Base-by-base conservation (phyloP, 2,797 vertebrate genomes). In the Anguilla marmorata region DNA sequence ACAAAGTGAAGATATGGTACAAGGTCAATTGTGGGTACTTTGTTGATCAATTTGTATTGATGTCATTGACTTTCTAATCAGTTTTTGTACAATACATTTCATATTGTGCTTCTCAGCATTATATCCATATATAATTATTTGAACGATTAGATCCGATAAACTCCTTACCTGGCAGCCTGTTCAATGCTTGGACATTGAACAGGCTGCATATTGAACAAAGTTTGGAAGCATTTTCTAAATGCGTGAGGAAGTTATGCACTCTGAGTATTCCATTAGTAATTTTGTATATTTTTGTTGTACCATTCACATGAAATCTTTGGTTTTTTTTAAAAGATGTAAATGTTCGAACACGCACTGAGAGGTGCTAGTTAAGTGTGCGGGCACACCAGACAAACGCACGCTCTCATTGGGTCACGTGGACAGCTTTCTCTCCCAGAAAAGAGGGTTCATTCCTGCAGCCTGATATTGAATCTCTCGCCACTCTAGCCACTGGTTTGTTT, bases 371-470 rank as follows among this genome's bases (percentile, higher is more conserved):
- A 84, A 69, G 90, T 91, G 89, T 91, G 89, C 84, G 89, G 92
- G 9, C 69, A 37, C 14, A 16, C 2, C 16, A 19, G 72, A 41
- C 30, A 74, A 24, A 48, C 19, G 27, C 41, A 56, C 8, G 8
- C 12, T 85, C 19, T 16, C 27, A 69, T 84, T 56, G 3, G 66
- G 4, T 56, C 3, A 37, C 52, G 50, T 89, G 66, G 63, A 54
- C n/a, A 45, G 66, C 50, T 7, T 91, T 95, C 94, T 95, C 94
- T 93, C 91, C 94, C 96, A 95, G 96, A 96, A 94, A 93, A 88
- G 90, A 96, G 95, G 95, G 94, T 95, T 95, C 95, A 96, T 96
- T 93, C 93, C 95, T 97, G 96, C 95, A 97, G 96, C 96, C 95
- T 96, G 92, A 93, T 90, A 87, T 92, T 91, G 94, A 94, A 89